phyloP scores from a whole-genome alignment of 2,113 vertebrate genomes.

The Blennius ocellaris region DNA sequence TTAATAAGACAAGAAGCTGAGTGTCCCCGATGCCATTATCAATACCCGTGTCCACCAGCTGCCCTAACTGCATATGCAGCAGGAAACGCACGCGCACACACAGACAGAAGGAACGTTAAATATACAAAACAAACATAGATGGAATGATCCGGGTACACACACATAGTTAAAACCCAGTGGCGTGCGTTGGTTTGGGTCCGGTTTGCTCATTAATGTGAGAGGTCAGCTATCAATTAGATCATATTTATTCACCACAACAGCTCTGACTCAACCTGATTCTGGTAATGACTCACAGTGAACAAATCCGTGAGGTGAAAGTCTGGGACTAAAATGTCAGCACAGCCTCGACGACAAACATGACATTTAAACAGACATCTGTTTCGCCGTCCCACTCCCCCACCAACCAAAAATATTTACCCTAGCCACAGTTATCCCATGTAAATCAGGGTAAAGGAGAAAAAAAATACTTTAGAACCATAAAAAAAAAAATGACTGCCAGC shows the following conservation, averaged over 20 bases:
- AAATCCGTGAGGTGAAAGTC: conserved; percentile 76
- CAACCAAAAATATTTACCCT: conserved; percentile 75
- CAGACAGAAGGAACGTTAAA: conserved; percentile 4
- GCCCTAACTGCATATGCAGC: conserved; percentile 66
- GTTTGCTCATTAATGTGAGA: conserved; percentile 70
- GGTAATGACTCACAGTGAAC: conserved; percentile 71
- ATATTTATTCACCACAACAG: conserved; percentile 76
- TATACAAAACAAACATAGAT: not conserved
- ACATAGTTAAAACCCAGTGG: conserved; percentile 30
- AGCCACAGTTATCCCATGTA: conserved; percentile 64
- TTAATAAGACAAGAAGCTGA: conserved; percentile 89
- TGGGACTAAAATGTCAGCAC: conserved; percentile 79
- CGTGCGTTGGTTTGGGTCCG: conserved; percentile 26
- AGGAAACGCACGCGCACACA: conserved; percentile 25
- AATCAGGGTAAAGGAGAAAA: conserved; percentile 48
- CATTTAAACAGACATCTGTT: conserved; percentile 83
- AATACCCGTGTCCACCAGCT: conserved; percentile 74
- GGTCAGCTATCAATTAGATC: conserved; percentile 80
- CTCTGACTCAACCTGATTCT: conserved; percentile 75
- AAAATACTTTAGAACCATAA: conserved; percentile 23
- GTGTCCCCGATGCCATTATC: conserved; percentile 82
- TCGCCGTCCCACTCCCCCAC: conserved; percentile 59
- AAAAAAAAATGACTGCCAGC: conserved; percentile 23
- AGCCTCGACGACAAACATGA: conserved; percentile 79
- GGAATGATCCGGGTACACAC: conserved; percentile 19